A percentile compares a stretch with the other conserved stretches of the same genome.
Conservation (phyloP, 2,113 vertebrate genomes). For the Anhinga anhinga region DNA sequence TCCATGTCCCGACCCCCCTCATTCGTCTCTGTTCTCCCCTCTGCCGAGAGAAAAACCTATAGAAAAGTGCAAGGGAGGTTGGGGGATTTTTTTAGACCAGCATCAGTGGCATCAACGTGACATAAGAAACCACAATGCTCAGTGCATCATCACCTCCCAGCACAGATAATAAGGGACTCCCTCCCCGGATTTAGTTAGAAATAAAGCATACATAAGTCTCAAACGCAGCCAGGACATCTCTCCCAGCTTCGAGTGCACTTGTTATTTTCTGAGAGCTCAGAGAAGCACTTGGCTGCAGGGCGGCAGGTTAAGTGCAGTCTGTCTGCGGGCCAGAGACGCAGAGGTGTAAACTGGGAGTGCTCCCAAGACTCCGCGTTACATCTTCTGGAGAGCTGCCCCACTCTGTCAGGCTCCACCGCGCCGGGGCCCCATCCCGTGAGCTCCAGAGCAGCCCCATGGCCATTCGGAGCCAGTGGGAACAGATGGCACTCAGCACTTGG, state of each 20-base stretch:
- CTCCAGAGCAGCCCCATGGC: background rate
- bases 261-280: background rate
- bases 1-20: background rate
- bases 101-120: rapidly evolving
- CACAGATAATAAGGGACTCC: background rate
- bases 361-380: slow-evolving; percentile 12
- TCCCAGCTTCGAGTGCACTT: background rate
- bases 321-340: background rate
- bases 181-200: background rate
- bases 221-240: background rate
- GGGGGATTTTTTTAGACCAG: background rate
- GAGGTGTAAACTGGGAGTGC: slow-evolving; percentile 39
- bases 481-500: slow-evolving; percentile 63
- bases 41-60: background rate
- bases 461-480: slow-evolving; percentile 19
- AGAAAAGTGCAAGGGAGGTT: rapidly evolving
- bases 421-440: background rate
- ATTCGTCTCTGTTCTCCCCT: background rate
- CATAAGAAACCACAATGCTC: background rate
- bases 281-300: background rate
- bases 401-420: background rate
- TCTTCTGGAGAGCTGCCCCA: slow-evolving; percentile 41
- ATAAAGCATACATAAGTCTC: background rate
- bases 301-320: slow-evolving; percentile 40
- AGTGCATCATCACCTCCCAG: background rate